Evolutionary conservation across 2,888 invertebrate species (phyloP).

Genomic region (Nephrotoma flavescens): DNA sequence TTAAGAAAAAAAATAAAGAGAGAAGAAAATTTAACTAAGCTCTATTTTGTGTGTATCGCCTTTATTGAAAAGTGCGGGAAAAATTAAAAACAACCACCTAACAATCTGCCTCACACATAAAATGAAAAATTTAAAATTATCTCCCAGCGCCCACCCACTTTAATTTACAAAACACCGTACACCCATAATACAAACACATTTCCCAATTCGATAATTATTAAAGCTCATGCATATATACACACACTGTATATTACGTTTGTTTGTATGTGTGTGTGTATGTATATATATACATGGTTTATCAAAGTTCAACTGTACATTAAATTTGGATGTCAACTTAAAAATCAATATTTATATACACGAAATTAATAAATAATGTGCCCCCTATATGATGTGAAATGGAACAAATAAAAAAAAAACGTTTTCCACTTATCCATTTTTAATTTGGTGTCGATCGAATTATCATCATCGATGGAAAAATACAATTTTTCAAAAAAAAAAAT

Average conservation of each 20-base stretch:
- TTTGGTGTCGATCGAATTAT: neutral
- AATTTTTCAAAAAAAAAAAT: neutral
- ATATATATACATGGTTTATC: neutral
- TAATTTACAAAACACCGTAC: neutral
- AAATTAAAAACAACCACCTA: neutral
- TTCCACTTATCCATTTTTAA: neutral
- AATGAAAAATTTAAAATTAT: neutral
- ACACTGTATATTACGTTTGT: neutral
- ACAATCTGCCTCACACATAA: neutral
- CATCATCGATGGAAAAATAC: neutral
- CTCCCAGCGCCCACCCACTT: neutral
- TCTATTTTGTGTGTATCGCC: neutral
- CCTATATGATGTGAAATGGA: neutral
- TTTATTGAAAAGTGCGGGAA: neutral
- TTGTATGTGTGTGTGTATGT: neutral
- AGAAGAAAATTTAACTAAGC: neutral
- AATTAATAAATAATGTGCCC: neutral
- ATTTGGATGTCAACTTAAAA: neutral
- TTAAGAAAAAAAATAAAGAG: neutral
- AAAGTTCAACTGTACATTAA: neutral
- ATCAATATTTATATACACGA: neutral
- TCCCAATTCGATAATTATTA: neutral
- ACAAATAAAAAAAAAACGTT: neutral
- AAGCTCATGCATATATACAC: neutral
- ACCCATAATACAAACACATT: neutral